Conservation (phyloP, 2,113 vertebrate species). For the Phainopepla nitens region DNA sequence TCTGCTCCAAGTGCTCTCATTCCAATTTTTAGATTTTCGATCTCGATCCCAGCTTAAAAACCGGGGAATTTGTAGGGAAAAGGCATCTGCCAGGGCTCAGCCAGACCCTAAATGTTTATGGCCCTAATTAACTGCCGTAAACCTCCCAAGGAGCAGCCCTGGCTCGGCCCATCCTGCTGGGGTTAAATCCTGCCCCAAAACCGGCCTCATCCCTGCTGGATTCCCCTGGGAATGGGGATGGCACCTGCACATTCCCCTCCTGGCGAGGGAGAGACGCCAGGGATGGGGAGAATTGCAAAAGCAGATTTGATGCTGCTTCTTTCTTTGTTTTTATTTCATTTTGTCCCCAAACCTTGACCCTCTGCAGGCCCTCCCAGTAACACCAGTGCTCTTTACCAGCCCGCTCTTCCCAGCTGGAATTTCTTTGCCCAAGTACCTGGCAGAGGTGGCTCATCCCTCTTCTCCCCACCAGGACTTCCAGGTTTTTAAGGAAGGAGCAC, state of each 20-base stretch:
- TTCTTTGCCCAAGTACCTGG: neutral
- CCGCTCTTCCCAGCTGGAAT: neutral
- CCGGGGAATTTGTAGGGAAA: too few relatives aligned
- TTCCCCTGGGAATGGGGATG: neutral
- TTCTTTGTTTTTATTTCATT: neutral
- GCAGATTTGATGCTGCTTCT: fast-evolving
- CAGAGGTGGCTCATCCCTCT: neutral
- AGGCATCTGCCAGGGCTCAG: too few relatives aligned
- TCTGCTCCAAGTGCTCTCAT: too few relatives aligned
- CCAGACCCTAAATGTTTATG: too few relatives aligned
- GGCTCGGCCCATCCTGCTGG: too few relatives aligned
- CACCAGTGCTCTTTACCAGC: neutral
- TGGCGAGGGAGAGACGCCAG: fast-evolving
- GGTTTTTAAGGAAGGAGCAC: neutral
- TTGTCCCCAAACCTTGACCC: too few relatives aligned
- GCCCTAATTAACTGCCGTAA: too few relatives aligned
- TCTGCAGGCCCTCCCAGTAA: fast-evolving
- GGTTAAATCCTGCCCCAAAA: too few relatives aligned
- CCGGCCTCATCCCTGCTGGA: too few relatives aligned
- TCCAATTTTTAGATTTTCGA: too few relatives aligned
- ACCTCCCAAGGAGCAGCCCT: too few relatives aligned
- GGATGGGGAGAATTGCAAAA: neutral
- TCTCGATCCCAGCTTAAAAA: too few relatives aligned
- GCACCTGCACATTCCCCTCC: fast-evolving
- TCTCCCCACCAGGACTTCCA: neutral